Base-by-base conservation (phyloP, 2,797 vertebrate species). In the Onychomys arenicola region DNA sequence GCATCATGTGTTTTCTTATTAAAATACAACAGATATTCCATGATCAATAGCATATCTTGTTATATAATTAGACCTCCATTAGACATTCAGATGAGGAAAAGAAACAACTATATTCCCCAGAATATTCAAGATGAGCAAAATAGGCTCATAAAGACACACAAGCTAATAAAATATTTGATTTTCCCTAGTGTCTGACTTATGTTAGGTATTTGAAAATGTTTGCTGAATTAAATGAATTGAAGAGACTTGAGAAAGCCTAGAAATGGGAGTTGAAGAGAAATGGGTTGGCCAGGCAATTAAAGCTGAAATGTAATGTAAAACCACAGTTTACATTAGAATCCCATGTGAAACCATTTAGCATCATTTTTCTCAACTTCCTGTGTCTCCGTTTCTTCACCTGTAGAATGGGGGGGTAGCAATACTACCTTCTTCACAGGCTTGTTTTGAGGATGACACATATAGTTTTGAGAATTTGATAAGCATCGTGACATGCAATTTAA, bases 181-280 rank as follows among this genome's bases (percentile, higher is more conserved):
- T 92, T 14, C 29, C 37, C 32, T 19, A 78, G 16, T 71, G 52
- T 12, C 6, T 67, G 27, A 84, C 11, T n/a, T 32, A 32, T 52
- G 46, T 73, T 81, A 27, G 29, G 2, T 73, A 25, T 93, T 84
- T 82, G n/a, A 93, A 57, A 95, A 67, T 73, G 11, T 90, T 63
- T 95, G 57, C 80, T 88, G 4, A 78, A 78, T 94, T 55, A 93
- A 93, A 69, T 97, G 49, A 94, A 57, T 67, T 87, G 34, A 77
- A 92, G 52, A 96, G 32, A 87, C 27, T 6, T 49, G 80, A 90
- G 32, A 5, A 87, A 94, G 12, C 55, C 16, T n/a, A 65, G 55
- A 90, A 21, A 93, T 76, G 89, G 95, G 17, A 43, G 29, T 73
- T 73, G 63, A 43, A 83, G 13, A 96, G 25, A 92, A 90, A 75